These are phyloP conservation scores for Parazoanthus atlanticus DNA, from an alignment of 92 coral and sea anemone genomes.

Conservation along the genomic window DNA sequence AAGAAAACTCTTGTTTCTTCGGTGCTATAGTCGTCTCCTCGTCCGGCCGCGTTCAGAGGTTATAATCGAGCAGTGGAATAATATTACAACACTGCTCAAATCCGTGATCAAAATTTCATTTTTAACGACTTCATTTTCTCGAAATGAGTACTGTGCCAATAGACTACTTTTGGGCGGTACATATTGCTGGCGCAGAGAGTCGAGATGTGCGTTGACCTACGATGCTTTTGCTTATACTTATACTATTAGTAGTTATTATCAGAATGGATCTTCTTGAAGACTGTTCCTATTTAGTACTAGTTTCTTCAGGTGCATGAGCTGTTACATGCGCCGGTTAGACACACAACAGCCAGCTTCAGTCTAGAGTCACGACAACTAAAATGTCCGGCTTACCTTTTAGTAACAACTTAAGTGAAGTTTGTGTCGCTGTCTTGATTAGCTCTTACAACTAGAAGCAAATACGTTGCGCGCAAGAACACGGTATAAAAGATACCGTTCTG, in stretches of 20 bases:
- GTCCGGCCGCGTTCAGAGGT: background rate
- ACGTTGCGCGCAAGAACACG: background rate
- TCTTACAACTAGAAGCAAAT: background rate
- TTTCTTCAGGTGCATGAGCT: slow-evolving; percentile 11
- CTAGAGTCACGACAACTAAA: background rate
- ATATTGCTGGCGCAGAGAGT: background rate
- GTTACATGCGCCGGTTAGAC: slow-evolving; percentile 11
- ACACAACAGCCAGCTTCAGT: background rate
- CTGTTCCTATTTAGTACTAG: background rate
- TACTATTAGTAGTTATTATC: background rate
- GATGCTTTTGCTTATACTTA: background rate
- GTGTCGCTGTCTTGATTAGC: background rate
- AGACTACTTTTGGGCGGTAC: background rate
- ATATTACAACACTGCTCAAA: background rate
- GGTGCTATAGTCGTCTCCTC: background rate
- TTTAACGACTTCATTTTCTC: background rate
- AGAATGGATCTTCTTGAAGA: background rate
- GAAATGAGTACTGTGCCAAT: slow-evolving; percentile 1
- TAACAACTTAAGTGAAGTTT: background rate
- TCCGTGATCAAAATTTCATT: background rate
- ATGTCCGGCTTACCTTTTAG: slow-evolving; percentile 16
- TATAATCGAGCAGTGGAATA: background rate
- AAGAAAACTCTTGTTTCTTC: background rate
- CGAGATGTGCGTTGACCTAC: background rate
- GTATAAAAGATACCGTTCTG: background rate